Evolutionary conservation across 2,888 invertebrate genomes (phyloP), one percentile per base, ranked within the genome.

Genomic region (Amaurobius ferox): DNA sequence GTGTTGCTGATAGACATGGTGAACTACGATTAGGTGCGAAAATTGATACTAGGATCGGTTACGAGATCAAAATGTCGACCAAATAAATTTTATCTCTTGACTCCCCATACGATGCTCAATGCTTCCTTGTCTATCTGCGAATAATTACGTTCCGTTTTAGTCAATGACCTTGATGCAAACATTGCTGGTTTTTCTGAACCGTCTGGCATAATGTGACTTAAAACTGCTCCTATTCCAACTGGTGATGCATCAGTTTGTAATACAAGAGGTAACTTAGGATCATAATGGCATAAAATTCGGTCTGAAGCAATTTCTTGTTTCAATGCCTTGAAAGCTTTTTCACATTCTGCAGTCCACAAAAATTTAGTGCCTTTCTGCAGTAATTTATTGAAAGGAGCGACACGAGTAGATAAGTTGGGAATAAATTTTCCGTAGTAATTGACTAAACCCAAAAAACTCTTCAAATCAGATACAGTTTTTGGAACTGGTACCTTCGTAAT

Each of bases 181-280:
- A n/a, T n/a, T n/a, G n/a, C n/a, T n/a, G n/a, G n/a, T n/a, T n/a
- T n/a, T n/a, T n/a, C n/a, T n/a, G n/a, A n/a, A n/a, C 90, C 90
- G 88, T 91, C 90, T 28, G 83, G 78, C 68, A 88, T 90, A 28
- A 88, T 83, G 79, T 91, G 91, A 2, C 89, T 89, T n/a, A 91
- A 72, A 3, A 91, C 91, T 1, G 91, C 89, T 13, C 90, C 90
- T 48, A 90, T 71, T 28, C 91, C 91, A 28, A 79, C 74, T 7
- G 90, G 90, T 67, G 90, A 90, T 11, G 90, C 91, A 64, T 90
- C 64, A 28, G 64, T 64, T 13, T 91, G 90, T 28, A 91, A 67
- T 62, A 77, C 78, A 6, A 90, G 40, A 2, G 89, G 89, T 81
- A 89, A 80, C 19, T 89, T 80, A 28, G 48, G 74, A 77, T 90